These are phyloP conservation scores for Anodontia alba DNA, from an alignment of 2,888 invertebrate species.

Conservation along the genomic window DNA sequence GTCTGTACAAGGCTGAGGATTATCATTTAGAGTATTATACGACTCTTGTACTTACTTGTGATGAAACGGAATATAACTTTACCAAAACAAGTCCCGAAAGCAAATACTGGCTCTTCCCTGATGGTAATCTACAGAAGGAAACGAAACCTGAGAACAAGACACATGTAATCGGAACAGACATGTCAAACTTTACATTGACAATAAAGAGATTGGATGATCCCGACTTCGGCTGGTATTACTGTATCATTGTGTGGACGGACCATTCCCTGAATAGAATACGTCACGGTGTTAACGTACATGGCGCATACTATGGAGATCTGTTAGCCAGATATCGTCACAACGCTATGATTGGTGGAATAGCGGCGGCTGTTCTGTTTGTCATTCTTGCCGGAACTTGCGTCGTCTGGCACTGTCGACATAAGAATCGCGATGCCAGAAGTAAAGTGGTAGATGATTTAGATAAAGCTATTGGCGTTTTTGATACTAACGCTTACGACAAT, in stretches of 20 bases:
- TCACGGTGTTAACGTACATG: conserved; percentile 73
- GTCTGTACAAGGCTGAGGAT: conserved; percentile 3
- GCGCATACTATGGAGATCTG: conserved; percentile 71
- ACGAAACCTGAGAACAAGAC: conserved; percentile 5
- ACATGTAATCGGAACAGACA: conserved; percentile 14
- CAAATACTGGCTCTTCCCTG: conserved; percentile 62
- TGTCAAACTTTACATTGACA: conserved; percentile 42
- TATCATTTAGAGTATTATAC: conserved; percentile 53
- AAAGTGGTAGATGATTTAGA: conserved; percentile 47
- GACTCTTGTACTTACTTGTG: conserved; percentile 47
- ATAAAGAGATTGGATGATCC: conserved; percentile 66
- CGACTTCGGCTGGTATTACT: conserved; percentile 74
- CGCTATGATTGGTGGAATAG: conserved; percentile 76
- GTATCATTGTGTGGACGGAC: conserved; percentile 57
- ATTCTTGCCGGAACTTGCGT: conserved; percentile 65
- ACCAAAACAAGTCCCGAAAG: conserved; percentile 17
- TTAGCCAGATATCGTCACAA: conserved; percentile 67
- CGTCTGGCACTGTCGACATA: conserved; percentile 69
- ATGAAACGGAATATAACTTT: conserved; percentile 28
- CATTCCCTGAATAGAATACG: conserved; percentile 50
- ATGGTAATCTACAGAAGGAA: conserved; percentile 36
- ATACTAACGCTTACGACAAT: conserved; percentile 15
- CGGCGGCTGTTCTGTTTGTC: conserved; percentile 70
- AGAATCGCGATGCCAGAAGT: conserved; percentile 32
- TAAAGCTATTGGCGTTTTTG: conserved; percentile 45